Conservation (phyloP, 1,140 invertebrate species). For the Diploscapter pachys region DNA sequence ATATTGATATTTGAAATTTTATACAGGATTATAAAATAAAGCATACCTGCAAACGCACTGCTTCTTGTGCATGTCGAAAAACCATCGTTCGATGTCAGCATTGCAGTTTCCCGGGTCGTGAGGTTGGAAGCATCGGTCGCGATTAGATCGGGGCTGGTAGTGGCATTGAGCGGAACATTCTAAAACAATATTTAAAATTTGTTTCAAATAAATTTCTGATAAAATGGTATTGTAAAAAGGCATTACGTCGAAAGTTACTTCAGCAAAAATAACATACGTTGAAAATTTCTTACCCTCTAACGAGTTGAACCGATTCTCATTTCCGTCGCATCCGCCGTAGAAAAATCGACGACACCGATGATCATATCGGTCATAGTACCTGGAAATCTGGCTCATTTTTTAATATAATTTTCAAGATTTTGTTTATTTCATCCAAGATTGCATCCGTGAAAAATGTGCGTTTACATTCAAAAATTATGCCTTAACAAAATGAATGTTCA, state of each 20-base stretch:
- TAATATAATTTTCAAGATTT: neutral
- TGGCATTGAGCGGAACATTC: conserved; percentile 38
- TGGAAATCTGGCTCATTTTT: neutral
- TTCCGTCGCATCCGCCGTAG: conserved; percentile 84
- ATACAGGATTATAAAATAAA: too few relatives aligned
- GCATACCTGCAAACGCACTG: conserved; percentile 39
- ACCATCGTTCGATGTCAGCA: conserved; percentile 42
- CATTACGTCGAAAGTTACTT: neutral
- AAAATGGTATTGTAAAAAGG: neutral
- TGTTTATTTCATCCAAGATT: too few relatives aligned
- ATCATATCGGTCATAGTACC: conserved; percentile 74
- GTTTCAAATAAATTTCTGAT: conserved; percentile 4
- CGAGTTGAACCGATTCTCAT: conserved; percentile 71
- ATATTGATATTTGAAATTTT: too few relatives aligned
- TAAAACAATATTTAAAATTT: conserved; percentile 22
- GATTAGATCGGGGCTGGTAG: conserved; percentile 22
- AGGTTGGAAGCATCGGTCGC: conserved; percentile 40
- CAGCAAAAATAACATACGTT: conserved; percentile 9
- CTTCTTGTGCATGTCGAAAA: conserved; percentile 37
- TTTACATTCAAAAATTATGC: too few relatives aligned
- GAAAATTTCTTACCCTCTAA: conserved; percentile 30
- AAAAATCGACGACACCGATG: conserved; percentile 87
- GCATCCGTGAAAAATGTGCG: too few relatives aligned
- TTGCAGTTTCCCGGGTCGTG: conserved; percentile 39
- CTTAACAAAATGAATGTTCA: too few relatives aligned